Evolutionary conservation across 2,113 vertebrate species (phyloP).

Genomic region (Alexandromys fortis): DNA sequence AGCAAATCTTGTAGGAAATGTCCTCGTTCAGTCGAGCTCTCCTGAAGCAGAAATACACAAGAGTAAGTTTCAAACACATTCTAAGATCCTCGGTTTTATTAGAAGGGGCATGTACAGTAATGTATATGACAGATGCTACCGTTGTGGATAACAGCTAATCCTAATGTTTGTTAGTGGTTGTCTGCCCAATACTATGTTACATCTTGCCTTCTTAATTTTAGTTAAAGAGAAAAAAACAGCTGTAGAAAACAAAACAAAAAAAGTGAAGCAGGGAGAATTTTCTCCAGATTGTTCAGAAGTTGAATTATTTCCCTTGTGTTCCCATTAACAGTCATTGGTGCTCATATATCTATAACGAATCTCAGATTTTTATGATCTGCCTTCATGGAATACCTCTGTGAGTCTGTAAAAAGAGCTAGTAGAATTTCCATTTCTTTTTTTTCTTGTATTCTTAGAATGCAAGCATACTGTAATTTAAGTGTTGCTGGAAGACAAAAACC

Average conservation of each 20-base stretch:
- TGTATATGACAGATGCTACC: neutral
- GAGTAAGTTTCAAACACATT: slow-evolving; percentile 79
- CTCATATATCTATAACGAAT: neutral
- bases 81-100: neutral
- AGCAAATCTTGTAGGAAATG: slow-evolving; percentile 66
- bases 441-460: neutral
- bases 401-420: slow-evolving; percentile 14
- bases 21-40: neutral
- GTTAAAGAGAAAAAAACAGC: neutral
- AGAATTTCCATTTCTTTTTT: neutral
- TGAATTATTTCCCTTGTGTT: neutral
- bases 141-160: neutral
- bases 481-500: neutral
- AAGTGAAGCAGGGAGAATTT: neutral
- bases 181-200: neutral
- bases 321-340: neutral
- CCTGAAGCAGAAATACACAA: slow-evolving; percentile 68
- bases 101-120: neutral
- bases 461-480: neutral
- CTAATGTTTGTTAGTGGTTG: neutral
- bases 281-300: neutral
- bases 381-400: neutral
- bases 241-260: neutral
- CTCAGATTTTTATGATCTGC: neutral
- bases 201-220: slow-evolving; percentile 6